Evolutionary conservation across 2,797 vertebrate species (phyloP), one percentile per base, ranked within the genome.

Genomic region (Hyperoplus immaculatus): DNA sequence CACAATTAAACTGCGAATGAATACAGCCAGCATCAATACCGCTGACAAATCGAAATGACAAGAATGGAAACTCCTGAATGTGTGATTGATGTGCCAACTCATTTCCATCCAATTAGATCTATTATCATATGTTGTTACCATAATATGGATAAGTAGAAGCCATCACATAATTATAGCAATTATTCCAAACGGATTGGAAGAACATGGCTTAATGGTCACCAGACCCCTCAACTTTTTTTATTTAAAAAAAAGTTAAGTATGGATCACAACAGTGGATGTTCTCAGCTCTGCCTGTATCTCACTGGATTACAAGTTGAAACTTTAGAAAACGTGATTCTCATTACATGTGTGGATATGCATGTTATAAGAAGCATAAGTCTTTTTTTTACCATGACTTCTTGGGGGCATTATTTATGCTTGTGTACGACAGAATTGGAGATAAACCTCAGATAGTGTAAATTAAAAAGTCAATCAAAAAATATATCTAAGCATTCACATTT

Each of bases 71-170:
- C 43, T 53, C 54, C 54, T 68, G 50, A 75, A 70, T 59, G 41
- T 42, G 45, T 81, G 79, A 89, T 85, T 71, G 62, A 89, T 89
- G 75, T 62, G 61, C 50, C 72, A 75, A 68, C 87, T 89, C 80
- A 78, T 88, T 76, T 76, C 56, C 59, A 62, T 69, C 55, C 63
- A 81, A 78, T 69, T 57, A 69, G 83, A 84, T 82, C 29, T 29
- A 38, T 80, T 63, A 80, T 87, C 69, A 59, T 63, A 77, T 53
- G 36, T 51, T 75, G 72, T 85, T 80, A 81, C 86, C 78, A 79
- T 74, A 56, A 12, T 62, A 36, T 65, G 75, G 58, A 73, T 50
- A 75, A 71, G 74, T 81, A 69, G 79, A 68, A 51, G 45, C 62
- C 51, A 49, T 55, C 2, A 2, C 38, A 55, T 78, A 69, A 84